Percentiles rank a stretch among this genome's conserved stretches.
Conservation (phyloP, 2,797 vertebrate genomes). For the Poecilia velifera region DNA sequence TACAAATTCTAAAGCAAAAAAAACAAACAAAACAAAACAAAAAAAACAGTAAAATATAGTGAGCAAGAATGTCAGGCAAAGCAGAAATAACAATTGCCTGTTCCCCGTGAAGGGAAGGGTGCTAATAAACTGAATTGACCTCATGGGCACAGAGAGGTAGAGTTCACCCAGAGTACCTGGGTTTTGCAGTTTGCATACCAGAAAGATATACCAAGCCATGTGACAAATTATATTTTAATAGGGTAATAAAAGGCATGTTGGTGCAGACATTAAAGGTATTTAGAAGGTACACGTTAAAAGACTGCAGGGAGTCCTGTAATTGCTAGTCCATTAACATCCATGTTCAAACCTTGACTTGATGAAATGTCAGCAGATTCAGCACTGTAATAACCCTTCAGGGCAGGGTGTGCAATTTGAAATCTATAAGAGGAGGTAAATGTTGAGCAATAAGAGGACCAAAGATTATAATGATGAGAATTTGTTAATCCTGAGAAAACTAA, state of each 20-base stretch:
- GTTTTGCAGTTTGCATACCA: slow-evolving; percentile 11
- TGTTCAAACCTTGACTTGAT: slow-evolving; percentile 54
- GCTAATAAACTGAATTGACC: slow-evolving; percentile 30
- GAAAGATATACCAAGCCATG: slow-evolving; percentile 10
- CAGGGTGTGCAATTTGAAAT: neutral
- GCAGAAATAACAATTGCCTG: slow-evolving; percentile 7
- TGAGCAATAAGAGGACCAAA: neutral
- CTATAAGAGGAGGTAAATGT: neutral
- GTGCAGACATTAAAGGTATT: slow-evolving; percentile 34
- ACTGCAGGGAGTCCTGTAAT: slow-evolving; percentile 28
- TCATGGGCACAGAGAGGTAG: slow-evolving; percentile 8
- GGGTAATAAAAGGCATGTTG: slow-evolving; percentile 7
- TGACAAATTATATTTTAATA: slow-evolving; percentile 15
- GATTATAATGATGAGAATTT: neutral
- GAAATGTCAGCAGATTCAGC: slow-evolving; percentile 47
- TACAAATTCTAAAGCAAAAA: neutral
- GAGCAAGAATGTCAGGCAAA: slow-evolving; percentile 12
- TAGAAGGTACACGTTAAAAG: slow-evolving; percentile 36
- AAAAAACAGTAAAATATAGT: neutral
- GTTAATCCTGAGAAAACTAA: neutral
- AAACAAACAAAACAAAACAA: neutral
- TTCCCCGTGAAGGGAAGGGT: neutral
- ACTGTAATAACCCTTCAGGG: neutral
- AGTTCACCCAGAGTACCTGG: slow-evolving; percentile 10
- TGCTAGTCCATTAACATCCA: slow-evolving; percentile 42